Evolutionary conservation across 2,888 invertebrate species (phyloP).

Genomic region (Galerucella nymphaeae): DNA sequence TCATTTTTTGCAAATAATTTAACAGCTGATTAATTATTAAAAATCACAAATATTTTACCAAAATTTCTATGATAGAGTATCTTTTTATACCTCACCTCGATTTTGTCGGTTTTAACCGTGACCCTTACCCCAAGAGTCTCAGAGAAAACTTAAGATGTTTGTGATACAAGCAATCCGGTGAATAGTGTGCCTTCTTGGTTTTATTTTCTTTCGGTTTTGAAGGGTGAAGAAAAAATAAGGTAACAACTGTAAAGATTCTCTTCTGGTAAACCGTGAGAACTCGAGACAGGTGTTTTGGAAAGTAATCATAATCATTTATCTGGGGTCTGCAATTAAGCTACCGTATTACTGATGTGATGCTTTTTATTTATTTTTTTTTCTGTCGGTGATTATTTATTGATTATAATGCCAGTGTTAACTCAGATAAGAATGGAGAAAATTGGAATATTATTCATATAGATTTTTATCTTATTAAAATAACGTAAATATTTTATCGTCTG

Average conservation of each 20-base stretch:
- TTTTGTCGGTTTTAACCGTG: slow-evolving; percentile 16
- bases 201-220: slow-evolving; percentile 46
- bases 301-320: slow-evolving; percentile 61
- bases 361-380: slow-evolving; percentile 38
- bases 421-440: neutral
- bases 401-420: neutral
- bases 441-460: neutral
- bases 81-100: slow-evolving; percentile 29
- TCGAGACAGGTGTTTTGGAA: slow-evolving; percentile 60
- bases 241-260: slow-evolving; percentile 45
- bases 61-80: too few species aligned
- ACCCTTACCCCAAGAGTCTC: slow-evolving; percentile 34
- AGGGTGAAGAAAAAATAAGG: slow-evolving; percentile 48
- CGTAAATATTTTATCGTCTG: too few species aligned
- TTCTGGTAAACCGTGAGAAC: slow-evolving; percentile 59
- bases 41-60: too few species aligned
- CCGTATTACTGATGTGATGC: slow-evolving; percentile 57
- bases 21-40: too few species aligned
- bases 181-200: slow-evolving; percentile 41
- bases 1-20: too few species aligned
- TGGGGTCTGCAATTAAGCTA: slow-evolving; percentile 61
- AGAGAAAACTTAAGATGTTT: slow-evolving; percentile 40
- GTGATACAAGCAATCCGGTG: slow-evolving; percentile 47
- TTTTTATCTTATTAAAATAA: too few species aligned
- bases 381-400: neutral